Base-by-base conservation (phyloP, 53 echinoderm and acorn worm species). In the Henricia sp. region DNA sequence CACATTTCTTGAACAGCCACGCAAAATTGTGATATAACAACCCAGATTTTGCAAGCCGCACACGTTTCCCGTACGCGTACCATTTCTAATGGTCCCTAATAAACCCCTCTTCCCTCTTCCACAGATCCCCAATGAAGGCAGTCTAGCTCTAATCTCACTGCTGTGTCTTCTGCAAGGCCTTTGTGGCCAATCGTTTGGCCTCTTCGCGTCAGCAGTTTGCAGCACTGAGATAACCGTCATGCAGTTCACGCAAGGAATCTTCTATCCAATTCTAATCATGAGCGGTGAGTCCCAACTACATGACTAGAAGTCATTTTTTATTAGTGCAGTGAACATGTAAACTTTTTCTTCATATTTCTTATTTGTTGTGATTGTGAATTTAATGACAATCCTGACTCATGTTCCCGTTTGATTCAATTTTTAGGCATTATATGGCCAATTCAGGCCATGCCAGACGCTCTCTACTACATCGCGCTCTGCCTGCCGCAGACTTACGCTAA, bases 381-480 rank as follows among this genome's bases (percentile, higher is more conserved):
- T 4, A 12, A 55, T 9, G 19, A 20, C 3, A 23, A 67, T 14
- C 67, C 37, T 16, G n/a, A 11, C 20, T 1, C 24, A 67, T 67
- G 37, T 16, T 36, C 8, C 39, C 27, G 14, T 67, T 46, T 34
- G 51, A 14, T 42, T 27, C 23, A 14, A 27, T 33, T 26, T 82
- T 41, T 89, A 97, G 97, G 97, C 73, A 94, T 97, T 25, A 84
- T 97, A 21, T 97, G 97, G 97, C 97, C 97, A 0, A 88, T 94
- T 14, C 88, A 97, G 60, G 88, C 92, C 23, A 93, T 97, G 63
- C 97, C 97, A 0, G 58, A 82, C 5, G 90, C 87, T 8, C 75
- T 97, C 14, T 90, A 85, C 36, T 97, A 92, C 83, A 76, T 97
- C 72, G 85, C 92, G 35, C 42, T 92, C 11, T 85, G 84, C 24